These are phyloP conservation scores for Fragum whitleyi DNA, from an alignment of 2,888 invertebrate species.

Conservation along the genomic window DNA sequence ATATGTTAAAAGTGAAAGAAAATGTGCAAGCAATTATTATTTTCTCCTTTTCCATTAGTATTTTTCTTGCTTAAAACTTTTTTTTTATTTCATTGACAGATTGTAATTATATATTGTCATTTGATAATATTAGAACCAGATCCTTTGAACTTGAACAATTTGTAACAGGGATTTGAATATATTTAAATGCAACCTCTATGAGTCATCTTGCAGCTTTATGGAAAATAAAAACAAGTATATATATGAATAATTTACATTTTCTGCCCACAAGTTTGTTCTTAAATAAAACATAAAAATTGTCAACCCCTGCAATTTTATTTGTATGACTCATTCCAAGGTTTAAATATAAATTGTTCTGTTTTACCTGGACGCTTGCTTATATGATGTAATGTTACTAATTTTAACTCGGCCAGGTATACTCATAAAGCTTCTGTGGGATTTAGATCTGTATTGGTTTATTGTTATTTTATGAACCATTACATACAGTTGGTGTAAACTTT, in stretches of 20 bases:
- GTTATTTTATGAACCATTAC: constrained; percentile 1
- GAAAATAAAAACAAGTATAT: not conserved
- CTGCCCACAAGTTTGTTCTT: constrained; percentile 15
- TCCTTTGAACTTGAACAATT: too few relatives aligned
- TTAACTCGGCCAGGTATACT: constrained; percentile 35
- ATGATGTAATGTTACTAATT: constrained; percentile 61
- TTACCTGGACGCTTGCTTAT: constrained; percentile 36
- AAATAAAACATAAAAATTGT: constrained; percentile 18
- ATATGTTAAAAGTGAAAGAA: too few relatives aligned
- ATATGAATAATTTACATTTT: constrained; percentile 8
- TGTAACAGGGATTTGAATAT: too few relatives aligned
- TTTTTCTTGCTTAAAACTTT: too few relatives aligned
- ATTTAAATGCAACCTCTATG: not conserved
- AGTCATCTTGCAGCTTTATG: not conserved
- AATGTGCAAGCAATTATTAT: too few relatives aligned
- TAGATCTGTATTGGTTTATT: not conserved
- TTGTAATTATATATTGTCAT: too few relatives aligned
- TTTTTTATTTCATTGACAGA: too few relatives aligned
- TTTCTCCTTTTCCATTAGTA: too few relatives aligned
- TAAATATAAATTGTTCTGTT: constrained; percentile 36
- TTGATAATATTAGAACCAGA: too few relatives aligned
- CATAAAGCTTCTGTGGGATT: not conserved
- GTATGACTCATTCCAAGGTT: constrained; percentile 54
- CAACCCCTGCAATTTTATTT: constrained; percentile 38
- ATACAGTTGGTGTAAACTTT: not conserved